Evolutionary conservation across 2,888 invertebrate species (phyloP).

Genomic region (Doris montereyensis): DNA sequence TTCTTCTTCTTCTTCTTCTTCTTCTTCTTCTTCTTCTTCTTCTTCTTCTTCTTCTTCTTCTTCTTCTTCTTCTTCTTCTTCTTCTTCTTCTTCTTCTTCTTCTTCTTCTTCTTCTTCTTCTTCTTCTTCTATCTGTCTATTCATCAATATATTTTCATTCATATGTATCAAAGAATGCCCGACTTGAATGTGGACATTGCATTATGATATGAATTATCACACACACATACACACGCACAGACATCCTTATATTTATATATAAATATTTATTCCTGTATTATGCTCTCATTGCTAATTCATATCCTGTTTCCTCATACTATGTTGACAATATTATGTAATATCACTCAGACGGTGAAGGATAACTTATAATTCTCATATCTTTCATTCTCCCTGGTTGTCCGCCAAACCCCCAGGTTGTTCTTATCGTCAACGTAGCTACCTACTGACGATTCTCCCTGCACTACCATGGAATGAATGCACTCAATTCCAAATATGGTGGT

Average conservation of each 20-base stretch:
- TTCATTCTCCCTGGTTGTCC: no score
- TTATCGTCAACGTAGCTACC: slow-evolving; percentile 75
- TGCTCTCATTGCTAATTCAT: no score
- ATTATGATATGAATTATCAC: no score
- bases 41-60: slow-evolving; percentile 2
- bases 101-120: slow-evolving; percentile 2
- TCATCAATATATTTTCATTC: not conserved
- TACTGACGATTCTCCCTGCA: slow-evolving; percentile 75
- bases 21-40: not conserved
- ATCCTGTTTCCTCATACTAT: no score
- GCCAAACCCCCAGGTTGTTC: slow-evolving; percentile 56
- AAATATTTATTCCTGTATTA: no score
- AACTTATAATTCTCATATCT: no score
- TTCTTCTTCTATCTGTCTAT: not conserved
- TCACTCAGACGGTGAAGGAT: no score
- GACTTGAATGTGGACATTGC: no score
- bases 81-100: no score
- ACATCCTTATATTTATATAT: no score
- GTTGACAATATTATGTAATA: no score
- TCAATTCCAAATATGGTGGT: slow-evolving; percentile 50
- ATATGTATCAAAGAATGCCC: not conserved
- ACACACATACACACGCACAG: no score
- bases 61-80: slow-evolving; percentile 1
- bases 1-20: slow-evolving; percentile 14
- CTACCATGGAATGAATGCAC: slow-evolving; percentile 75